Conservation (phyloP, 2,888 invertebrate genomes). For the Lepidochitona cinerea region DNA sequence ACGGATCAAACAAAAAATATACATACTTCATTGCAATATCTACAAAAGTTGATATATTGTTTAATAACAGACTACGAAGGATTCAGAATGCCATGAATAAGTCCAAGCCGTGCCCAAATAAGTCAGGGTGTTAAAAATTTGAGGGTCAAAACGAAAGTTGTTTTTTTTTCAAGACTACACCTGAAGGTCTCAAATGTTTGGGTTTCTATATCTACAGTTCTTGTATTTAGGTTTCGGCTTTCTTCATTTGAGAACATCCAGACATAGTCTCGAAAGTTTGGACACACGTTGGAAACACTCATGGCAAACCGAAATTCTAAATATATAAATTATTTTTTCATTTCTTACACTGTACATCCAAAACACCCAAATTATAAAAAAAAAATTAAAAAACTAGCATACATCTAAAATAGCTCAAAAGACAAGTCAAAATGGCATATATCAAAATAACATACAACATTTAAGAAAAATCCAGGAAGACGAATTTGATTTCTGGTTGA, state of each 20-base stretch:
- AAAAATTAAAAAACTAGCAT: too few species aligned
- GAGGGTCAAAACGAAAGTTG: neutral
- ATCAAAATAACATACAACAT: neutral
- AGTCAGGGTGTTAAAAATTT: conserved; percentile 6
- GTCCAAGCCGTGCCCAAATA: conserved; percentile 11
- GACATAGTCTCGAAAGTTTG: neutral
- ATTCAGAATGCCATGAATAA: conserved; percentile 6
- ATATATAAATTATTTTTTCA: neutral
- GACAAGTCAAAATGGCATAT: neutral
- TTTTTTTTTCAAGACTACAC: neutral
- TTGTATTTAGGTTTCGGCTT: neutral
- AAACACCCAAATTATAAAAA: too few species aligned
- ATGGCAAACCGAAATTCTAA: neutral
- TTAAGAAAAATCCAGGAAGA: neutral
- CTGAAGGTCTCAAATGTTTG: neutral
- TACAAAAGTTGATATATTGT: too few species aligned
- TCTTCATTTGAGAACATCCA: neutral
- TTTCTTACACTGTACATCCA: neutral
- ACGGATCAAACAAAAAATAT: too few species aligned
- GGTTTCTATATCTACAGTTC: neutral
- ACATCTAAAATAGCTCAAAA: too few species aligned
- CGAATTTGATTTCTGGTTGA: neutral
- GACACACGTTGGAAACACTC: neutral
- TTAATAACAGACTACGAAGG: too few species aligned
- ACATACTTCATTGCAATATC: too few species aligned